Evolutionary conservation across 1,140 invertebrate genomes (phyloP).

Genomic region (Caerostris darwini): DNA sequence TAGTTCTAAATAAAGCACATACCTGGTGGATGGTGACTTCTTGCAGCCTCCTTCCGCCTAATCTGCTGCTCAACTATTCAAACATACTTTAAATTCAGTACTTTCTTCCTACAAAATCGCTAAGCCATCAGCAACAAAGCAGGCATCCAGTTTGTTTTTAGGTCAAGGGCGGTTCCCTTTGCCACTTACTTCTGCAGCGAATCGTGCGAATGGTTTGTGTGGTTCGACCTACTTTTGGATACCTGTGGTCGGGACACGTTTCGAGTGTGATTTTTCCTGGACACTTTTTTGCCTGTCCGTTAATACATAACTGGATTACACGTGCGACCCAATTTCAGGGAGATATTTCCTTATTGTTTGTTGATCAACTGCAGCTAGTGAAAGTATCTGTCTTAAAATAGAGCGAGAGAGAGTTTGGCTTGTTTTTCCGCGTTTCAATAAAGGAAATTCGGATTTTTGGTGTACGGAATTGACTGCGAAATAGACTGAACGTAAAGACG

Average conservation of each 20-base stretch:
- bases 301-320: conserved; percentile 18
- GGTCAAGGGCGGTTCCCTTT: conserved; percentile 43
- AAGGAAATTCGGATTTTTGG: not conserved
- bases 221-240: conserved; percentile 54
- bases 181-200: not conserved
- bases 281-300: conserved; percentile 8
- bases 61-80: not conserved
- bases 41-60: not conserved
- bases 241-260: conserved; percentile 28
- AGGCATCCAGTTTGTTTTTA: conserved; percentile 27
- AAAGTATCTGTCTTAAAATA: conserved; percentile 7
- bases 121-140: conserved; percentile 7
- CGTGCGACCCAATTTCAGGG: conserved; percentile 22
- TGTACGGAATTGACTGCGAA: not conserved
- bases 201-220: conserved; percentile 32
- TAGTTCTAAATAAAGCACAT: no score
- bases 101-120: not conserved
- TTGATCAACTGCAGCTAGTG: conserved; percentile 8
- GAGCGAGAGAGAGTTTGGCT: not conserved
- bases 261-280: conserved; percentile 15
- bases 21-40: no score
- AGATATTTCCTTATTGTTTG: conserved; percentile 37
- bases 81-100: conserved; percentile 24
- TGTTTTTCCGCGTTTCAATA: not conserved
- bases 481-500: not conserved